Base-by-base conservation (phyloP, 2,888 invertebrate species). In the Morpho achilles region DNA sequence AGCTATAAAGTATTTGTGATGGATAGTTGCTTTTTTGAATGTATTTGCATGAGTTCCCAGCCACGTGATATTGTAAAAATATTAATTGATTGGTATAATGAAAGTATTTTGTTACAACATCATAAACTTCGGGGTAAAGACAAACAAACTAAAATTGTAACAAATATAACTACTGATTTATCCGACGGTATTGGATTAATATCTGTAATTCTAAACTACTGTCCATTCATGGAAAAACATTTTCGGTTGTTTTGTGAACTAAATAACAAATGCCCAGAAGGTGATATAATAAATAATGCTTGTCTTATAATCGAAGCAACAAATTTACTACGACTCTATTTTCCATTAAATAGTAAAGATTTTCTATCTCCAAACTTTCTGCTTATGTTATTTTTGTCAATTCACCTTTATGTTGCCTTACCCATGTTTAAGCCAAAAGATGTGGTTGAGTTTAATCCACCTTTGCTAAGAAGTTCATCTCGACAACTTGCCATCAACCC, bases 1-100 rank as follows among this genome's bases (percentile, higher is more conserved):
- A 92, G 91, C 48, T 93, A 92, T 68, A 93, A 93, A 77, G 87
- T 90, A 23, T 91, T 93, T 49, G 76, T 92, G 7, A 76, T 93
- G 69, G 84, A 84, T 9, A 82, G 88, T 66, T 85, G 91, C 62
- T 89, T 88, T 62, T 86, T 87, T 71, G 88, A 90, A 50, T 88
- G 86, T 60, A 76, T 84, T 32, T 87, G 87, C 69, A 73, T 83
- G 23, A 84, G 74, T 66, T 71, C 73, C 8, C 69, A 80, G 64
- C 72, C 84, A 59, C 75, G 77, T 68, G 68, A 84, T 73, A 73
- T 83, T 73, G 60, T 81, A 0, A 75, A 79, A 69, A 63, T 92
- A 74, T 76, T 82, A 64, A 61, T 79, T 45, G 75, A 81, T 64
- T 85, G 86, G 86, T 84, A 78, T 72, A 80, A 82, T 77, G 74